phyloP scores from a whole-genome alignment of 2,888 invertebrate genomes.

The Pilophorus perplexus region DNA sequence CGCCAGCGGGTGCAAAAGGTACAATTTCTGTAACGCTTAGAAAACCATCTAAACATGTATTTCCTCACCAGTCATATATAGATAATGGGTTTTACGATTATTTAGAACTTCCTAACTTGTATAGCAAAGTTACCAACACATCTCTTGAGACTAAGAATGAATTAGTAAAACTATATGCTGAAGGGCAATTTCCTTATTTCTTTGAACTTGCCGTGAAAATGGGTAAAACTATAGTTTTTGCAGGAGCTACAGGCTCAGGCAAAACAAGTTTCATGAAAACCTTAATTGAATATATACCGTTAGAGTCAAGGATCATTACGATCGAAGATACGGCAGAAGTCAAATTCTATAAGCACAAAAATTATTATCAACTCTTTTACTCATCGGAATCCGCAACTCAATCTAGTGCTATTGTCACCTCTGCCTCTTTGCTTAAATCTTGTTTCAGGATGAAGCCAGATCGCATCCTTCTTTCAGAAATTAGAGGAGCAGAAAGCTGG shows the following conservation, averaged over 20 bases:
- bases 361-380: background rate
- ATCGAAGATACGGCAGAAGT: constrained; percentile 2
- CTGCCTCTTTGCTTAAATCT: background rate
- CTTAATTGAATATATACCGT: background rate
- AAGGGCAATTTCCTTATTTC: background rate
- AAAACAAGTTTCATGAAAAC: constrained; percentile 6
- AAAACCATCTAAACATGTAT: background rate
- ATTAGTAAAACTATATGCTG: background rate
- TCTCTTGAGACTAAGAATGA: background rate
- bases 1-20: background rate
- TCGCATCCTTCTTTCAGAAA: background rate
- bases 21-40: background rate
- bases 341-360: background rate
- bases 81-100: background rate
- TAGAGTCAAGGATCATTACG: background rate
- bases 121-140: background rate
- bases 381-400: background rate
- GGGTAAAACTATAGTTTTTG: constrained; percentile 3
- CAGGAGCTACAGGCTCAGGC: background rate
- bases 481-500: constrained; percentile 7
- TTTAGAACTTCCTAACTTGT: background rate
- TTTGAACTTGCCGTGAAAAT: background rate
- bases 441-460: constrained; percentile 4
- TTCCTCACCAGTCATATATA: constrained; percentile 7
- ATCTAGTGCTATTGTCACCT: background rate